Percentiles rank a stretch among this genome's conserved stretches.
phyloP scores from a whole-genome alignment of 1,140 invertebrate genomes.

The Bombus superbus region DNA sequence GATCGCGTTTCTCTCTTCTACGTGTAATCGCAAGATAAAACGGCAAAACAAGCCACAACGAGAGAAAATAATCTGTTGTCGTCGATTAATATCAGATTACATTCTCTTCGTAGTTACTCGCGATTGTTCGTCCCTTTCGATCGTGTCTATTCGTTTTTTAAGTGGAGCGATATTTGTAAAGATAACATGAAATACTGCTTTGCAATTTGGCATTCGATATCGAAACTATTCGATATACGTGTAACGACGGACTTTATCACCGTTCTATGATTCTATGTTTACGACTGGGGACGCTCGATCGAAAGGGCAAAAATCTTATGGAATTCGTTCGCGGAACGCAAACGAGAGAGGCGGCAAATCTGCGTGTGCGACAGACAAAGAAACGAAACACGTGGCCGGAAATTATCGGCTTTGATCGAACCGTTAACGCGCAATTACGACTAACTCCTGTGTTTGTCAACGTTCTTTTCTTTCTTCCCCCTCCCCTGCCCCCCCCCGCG shows the following conservation, averaged over 20 bases:
- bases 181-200: slow-evolving; percentile 20
- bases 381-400: neutral
- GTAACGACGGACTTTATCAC: slow-evolving; percentile 3
- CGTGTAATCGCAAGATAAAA: neutral
- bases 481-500: too few relatives aligned
- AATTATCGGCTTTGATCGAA: neutral
- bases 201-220: slow-evolving; percentile 21
- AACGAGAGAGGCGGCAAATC: neutral
- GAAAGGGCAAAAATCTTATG: neutral
- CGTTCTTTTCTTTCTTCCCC: neutral
- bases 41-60: neutral
- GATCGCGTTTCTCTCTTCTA: neutral
- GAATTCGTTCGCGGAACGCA: neutral
- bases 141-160: neutral
- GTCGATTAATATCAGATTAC: too few relatives aligned
- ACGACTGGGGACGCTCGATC: neutral
- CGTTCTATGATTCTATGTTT: neutral
- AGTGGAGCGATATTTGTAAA: neutral
- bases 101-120: too few relatives aligned
- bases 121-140: neutral
- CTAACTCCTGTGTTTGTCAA: neutral
- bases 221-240: neutral
- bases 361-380: neutral
- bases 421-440: neutral
- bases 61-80: neutral